phyloP scores from a whole-genome alignment of 2,113 vertebrate species.

The Mionectes macconnelli region DNA sequence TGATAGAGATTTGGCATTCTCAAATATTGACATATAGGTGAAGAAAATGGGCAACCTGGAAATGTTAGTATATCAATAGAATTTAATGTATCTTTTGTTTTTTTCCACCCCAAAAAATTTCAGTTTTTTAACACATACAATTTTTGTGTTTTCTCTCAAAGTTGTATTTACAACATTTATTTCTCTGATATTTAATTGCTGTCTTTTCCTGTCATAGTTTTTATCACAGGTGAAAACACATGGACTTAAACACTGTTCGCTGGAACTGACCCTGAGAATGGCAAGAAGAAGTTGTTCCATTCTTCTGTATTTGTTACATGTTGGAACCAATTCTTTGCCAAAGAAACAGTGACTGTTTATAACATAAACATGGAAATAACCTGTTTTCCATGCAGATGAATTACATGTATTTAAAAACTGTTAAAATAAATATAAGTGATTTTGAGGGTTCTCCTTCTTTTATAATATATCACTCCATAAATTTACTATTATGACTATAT shows the following conservation, averaged over 20 bases:
- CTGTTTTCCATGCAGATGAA: not conserved
- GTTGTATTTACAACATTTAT: not conserved
- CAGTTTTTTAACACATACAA: rapidly evolving
- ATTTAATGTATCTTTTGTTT: not conserved
- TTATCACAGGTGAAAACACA: not conserved
- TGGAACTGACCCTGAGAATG: not conserved
- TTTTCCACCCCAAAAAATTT: rapidly evolving
- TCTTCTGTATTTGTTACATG: not conserved
- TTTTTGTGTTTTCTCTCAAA: not conserved
- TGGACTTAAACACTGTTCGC: not conserved
- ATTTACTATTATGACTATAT: not conserved
- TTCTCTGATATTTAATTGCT: not conserved
- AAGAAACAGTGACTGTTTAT: not conserved
- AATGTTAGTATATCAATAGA: not conserved
- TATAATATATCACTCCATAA: not conserved
- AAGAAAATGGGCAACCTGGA: not conserved
- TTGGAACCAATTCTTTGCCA: not conserved
- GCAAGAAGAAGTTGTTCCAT: not conserved
- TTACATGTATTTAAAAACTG: not conserved
- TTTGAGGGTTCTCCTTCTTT: not conserved
- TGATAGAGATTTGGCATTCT: not conserved
- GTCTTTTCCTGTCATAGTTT: not conserved
- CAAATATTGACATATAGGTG: not conserved
- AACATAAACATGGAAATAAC: not conserved
- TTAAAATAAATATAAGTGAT: not conserved